Conservation (phyloP, 2,797 vertebrate species). For the Okamejei kenojei region DNA sequence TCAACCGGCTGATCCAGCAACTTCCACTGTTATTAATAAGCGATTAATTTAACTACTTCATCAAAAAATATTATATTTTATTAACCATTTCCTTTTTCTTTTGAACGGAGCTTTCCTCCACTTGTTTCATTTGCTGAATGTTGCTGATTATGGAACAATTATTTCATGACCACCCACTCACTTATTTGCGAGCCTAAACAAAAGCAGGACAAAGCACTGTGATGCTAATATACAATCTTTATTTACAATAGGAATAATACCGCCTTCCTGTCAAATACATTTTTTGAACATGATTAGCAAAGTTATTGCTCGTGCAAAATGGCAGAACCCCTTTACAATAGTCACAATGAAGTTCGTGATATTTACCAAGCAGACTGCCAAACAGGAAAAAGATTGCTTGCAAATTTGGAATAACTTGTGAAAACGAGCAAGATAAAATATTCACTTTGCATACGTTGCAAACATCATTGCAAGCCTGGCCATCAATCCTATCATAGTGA, state of each 20-base stretch:
- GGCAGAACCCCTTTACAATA: not conserved
- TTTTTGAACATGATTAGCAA: not conserved
- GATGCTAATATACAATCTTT: not conserved
- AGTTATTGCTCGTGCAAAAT: not conserved
- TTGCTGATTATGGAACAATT: slow-evolving; percentile 1
- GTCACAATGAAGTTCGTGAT: not conserved
- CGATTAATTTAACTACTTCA: not conserved
- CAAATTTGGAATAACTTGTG: not conserved
- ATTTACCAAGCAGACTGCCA: not conserved
- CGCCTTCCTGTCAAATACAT: not conserved
- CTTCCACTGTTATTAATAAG: not conserved
- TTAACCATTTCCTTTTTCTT: not conserved
- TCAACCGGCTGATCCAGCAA: not conserved
- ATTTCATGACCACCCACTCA: not conserved
- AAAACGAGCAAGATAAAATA: not conserved
- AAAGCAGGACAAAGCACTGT: not conserved
- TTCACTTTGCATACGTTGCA: not conserved
- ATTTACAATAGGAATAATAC: not conserved
- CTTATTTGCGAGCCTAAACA: not conserved
- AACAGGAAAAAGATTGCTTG: no score
- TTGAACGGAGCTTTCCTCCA: not conserved
- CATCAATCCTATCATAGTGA: not conserved
- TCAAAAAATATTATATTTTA: not conserved
- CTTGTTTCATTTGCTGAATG: not conserved
- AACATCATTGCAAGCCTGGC: not conserved